Evolutionary conservation across 2,888 invertebrate species (phyloP).

Genomic region (Amphipoea oculea): DNA sequence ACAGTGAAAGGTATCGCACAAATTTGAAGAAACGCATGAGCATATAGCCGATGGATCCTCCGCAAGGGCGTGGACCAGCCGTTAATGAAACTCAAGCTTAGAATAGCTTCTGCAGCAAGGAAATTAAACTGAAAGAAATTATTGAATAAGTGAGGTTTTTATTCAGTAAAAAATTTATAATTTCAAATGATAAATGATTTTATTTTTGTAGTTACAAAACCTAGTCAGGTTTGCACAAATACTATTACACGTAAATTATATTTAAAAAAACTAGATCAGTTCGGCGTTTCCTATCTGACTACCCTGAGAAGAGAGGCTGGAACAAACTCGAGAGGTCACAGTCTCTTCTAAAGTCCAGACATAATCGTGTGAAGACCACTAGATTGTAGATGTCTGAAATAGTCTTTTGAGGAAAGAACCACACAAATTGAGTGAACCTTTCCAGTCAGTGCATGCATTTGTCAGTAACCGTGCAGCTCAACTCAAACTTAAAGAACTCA

Average conservation of each 20-base stretch:
- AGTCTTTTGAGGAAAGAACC: not conserved
- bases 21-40: constrained; percentile 74
- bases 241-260: not conserved
- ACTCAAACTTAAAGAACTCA: not conserved
- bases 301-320: not conserved
- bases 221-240: not conserved
- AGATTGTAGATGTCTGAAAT: not conserved
- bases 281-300: not conserved
- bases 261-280: not conserved
- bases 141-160: not conserved
- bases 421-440: not conserved
- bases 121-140: constrained; percentile 75
- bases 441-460: not conserved
- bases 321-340: not conserved
- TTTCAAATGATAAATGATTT: not conserved
- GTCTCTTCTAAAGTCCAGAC: not conserved
- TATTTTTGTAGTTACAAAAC: not conserved
- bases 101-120: constrained; percentile 77
- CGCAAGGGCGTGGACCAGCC: constrained; percentile 79
- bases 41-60: constrained; percentile 67
- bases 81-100: constrained; percentile 75
- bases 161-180: not conserved
- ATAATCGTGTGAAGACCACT: not conserved
- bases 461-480: not conserved
- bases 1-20: constrained; percentile 68